Evolutionary conservation across 2,888 invertebrate species (phyloP).

Genomic region (Synergus gifuensis): DNA sequence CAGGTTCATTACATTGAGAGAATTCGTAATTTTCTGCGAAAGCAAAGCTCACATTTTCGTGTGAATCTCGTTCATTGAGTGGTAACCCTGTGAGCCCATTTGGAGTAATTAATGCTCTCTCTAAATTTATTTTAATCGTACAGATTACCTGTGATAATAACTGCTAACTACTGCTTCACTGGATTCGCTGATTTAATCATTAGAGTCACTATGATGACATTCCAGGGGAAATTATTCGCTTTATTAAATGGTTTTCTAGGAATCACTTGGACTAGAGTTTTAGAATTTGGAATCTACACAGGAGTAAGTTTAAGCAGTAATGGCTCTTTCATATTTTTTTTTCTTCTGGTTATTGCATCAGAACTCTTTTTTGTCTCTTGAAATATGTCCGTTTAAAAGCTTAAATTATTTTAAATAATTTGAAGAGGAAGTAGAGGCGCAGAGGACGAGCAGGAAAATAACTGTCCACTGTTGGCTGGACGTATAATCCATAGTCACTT

Average conservation of each 20-base stretch:
- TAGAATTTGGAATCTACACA: too few relatives aligned
- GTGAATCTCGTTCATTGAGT: conserved; percentile 49
- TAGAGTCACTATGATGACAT: conserved; percentile 28
- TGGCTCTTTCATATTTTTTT: not conserved
- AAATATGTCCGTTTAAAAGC: not conserved
- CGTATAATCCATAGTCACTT: conserved; percentile 41
- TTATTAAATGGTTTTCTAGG: too few relatives aligned
- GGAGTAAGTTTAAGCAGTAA: not conserved
- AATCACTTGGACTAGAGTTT: not conserved
- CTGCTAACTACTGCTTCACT: conserved; percentile 67
- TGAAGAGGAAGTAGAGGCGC: conserved; percentile 4
- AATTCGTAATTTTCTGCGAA: conserved; percentile 45
- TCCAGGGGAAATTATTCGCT: not conserved
- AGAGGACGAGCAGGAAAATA: conserved; percentile 34
- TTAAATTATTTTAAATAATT: not conserved
- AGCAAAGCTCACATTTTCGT: conserved; percentile 18
- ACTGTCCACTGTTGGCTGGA: conserved; percentile 44
- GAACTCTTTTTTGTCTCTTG: not conserved
- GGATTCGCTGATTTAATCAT: conserved; percentile 48
- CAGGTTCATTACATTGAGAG: conserved; percentile 38
- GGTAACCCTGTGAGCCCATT: conserved; percentile 57
- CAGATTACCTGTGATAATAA: conserved; percentile 73
- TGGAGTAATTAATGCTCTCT: conserved; percentile 68
- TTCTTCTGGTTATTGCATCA: not conserved
- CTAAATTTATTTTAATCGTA: conserved; percentile 74